These are phyloP conservation scores for Agrotis clavis DNA, from an alignment of 2,888 invertebrate species.

Conservation along the genomic window DNA sequence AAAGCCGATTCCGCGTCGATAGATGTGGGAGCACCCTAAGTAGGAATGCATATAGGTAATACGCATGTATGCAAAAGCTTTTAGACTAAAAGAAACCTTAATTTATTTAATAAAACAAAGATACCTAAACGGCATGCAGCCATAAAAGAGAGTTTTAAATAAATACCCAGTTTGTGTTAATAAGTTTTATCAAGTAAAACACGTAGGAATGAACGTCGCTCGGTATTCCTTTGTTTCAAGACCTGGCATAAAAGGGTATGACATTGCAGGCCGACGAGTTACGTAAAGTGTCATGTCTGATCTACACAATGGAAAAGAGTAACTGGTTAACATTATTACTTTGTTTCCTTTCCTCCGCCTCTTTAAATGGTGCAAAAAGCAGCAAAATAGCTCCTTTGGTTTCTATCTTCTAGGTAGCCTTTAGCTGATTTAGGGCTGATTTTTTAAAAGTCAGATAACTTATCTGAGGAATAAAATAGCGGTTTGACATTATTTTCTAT, in stretches of 20 bases:
- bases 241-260: constrained; percentile 24
- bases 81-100: neutral
- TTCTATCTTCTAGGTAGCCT: no score
- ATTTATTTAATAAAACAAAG: constrained; percentile 12
- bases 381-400: no score
- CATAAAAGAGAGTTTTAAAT: constrained; percentile 18
- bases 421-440: no score
- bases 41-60: no score
- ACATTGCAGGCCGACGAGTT: constrained; percentile 10
- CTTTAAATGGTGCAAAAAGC: neutral
- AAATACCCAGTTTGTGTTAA: constrained; percentile 26
- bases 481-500: no score
- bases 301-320: constrained; percentile 17
- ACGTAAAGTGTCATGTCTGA: constrained; percentile 39
- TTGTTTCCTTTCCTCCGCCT: neutral
- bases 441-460: no score
- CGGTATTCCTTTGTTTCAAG: constrained; percentile 12
- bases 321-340: neutral
- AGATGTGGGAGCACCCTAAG: no score
- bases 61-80: neutral
- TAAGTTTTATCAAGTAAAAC: constrained; percentile 16
- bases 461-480: no score
- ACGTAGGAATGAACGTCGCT: constrained; percentile 14
- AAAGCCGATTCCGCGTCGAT: no score
- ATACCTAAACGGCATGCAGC: neutral